Evolutionary conservation across 2,888 invertebrate genomes (phyloP).

Genomic region (Ditula angustiorana): DNA sequence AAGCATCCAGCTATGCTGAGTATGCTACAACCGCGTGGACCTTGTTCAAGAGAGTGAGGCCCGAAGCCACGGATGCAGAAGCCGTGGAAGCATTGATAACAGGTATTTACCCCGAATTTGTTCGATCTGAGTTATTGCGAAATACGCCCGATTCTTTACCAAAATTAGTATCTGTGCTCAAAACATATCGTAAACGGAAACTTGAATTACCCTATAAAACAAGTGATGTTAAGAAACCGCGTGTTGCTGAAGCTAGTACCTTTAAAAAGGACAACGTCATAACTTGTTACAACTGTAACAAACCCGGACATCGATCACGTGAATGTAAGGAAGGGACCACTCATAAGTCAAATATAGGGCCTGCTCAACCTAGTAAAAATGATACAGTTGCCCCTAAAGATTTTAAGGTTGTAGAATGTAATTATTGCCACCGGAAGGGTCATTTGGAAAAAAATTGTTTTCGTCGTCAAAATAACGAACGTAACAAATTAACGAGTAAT

Average conservation of each 20-base stretch:
- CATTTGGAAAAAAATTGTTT: slow-evolving; percentile 1
- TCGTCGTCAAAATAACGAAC: not conserved
- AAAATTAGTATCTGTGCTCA: slow-evolving; percentile 21
- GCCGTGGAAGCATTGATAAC: slow-evolving; percentile 23
- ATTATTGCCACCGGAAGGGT: not conserved
- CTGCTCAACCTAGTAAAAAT: not conserved
- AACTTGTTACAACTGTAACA: slow-evolving; percentile 28
- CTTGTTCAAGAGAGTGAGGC: slow-evolving; percentile 38
- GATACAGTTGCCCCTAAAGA: too few species aligned
- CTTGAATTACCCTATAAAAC: slow-evolving; percentile 9
- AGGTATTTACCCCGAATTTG: slow-evolving; percentile 25
- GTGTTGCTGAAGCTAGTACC: too few species aligned
- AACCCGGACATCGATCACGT: slow-evolving; percentile 24
- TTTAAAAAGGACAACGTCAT: too few species aligned
- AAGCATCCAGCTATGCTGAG: slow-evolving; percentile 39
- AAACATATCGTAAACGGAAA: slow-evolving; percentile 28
- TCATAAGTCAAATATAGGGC: too few species aligned
- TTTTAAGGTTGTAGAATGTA: not conserved
- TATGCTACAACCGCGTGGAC: slow-evolving; percentile 40
- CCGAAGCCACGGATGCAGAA: not conserved
- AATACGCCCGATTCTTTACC: slow-evolving; percentile 25
- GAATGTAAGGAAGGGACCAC: too few species aligned
- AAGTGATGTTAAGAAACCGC: too few species aligned
- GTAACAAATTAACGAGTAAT: not conserved
- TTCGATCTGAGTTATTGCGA: slow-evolving; percentile 25